These are phyloP conservation scores for Pachyuromys duprasi DNA, from an alignment of 2,797 vertebrate species.

Conservation along the genomic window DNA sequence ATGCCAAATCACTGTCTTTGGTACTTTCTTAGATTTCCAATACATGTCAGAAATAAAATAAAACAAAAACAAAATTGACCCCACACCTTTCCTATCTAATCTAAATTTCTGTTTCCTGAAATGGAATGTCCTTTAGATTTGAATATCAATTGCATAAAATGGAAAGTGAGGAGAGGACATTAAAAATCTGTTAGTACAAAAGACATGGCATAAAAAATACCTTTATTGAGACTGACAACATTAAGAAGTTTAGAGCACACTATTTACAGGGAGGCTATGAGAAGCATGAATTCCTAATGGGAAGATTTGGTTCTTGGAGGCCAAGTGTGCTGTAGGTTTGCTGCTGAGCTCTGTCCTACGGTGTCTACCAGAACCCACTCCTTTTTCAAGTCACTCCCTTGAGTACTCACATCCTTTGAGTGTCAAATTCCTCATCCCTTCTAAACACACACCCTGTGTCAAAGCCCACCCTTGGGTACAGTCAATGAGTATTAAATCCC, in stretches of 20 bases:
- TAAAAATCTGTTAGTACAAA: slow-evolving; percentile 73
- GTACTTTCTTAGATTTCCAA: background rate
- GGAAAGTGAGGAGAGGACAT: background rate
- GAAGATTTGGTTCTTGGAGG: background rate
- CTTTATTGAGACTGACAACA: slow-evolving; percentile 78
- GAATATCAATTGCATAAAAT: slow-evolving; percentile 25
- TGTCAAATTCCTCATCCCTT: background rate
- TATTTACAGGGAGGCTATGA: slow-evolving; percentile 60
- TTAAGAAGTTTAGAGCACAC: slow-evolving; percentile 57
- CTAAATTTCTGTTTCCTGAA: slow-evolving; percentile 31
- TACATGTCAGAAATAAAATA: background rate
- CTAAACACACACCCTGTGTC: background rate
- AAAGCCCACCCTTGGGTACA: background rate
- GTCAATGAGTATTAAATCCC: background rate
- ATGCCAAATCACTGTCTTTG: background rate
- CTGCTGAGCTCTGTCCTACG: background rate
- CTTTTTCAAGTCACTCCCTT: background rate
- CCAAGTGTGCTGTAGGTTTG: slow-evolving; percentile 7
- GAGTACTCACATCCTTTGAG: background rate
- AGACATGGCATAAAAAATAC: slow-evolving; percentile 79
- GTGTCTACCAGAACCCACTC: slow-evolving; percentile 18
- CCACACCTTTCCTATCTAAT: background rate
- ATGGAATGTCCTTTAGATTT: background rate
- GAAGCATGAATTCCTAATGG: background rate
- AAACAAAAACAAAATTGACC: background rate